Conservation (phyloP, 2,888 invertebrate species). For the Caenorhabditis auriculariae region DNA sequence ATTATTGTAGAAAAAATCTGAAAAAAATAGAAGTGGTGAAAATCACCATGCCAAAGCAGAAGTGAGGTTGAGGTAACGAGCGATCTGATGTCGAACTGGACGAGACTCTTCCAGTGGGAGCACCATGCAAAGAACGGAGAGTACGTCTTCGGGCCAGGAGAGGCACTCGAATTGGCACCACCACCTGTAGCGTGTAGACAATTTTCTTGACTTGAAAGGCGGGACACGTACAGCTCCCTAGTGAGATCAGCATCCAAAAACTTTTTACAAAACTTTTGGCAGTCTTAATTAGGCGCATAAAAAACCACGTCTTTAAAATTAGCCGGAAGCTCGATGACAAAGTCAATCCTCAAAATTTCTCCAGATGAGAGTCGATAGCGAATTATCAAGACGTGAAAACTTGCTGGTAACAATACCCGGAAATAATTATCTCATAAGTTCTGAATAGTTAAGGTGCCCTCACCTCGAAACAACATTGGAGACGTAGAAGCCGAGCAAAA, state of each 20-base stretch:
- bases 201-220: too few species aligned
- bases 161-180: conserved; percentile 50
- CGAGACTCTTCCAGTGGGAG: conserved; percentile 28
- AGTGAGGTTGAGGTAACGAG: conserved; percentile 49
- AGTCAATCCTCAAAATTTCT: too few species aligned
- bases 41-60: conserved; percentile 42
- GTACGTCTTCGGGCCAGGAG: conserved; percentile 47
- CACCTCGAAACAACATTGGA: conserved; percentile 49
- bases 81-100: conserved; percentile 40
- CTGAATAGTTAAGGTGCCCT: neutral
- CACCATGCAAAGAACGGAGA: conserved; percentile 38
- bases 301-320: too few species aligned
- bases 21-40: conserved; percentile 5
- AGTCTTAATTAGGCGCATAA: too few species aligned
- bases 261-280: too few species aligned
- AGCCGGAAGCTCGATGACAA: too few species aligned
- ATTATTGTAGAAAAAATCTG: neutral
- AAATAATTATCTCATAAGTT: neutral
- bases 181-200: too few species aligned
- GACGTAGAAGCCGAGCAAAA: conserved; percentile 54
- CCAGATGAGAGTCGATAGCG: too few species aligned
- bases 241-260: too few species aligned
- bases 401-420: neutral
- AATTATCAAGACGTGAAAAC: too few species aligned
- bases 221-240: too few species aligned